These are phyloP conservation scores for Heliconius eleuchia DNA, from an alignment of 1,140 invertebrate species.

Conservation along the genomic window DNA sequence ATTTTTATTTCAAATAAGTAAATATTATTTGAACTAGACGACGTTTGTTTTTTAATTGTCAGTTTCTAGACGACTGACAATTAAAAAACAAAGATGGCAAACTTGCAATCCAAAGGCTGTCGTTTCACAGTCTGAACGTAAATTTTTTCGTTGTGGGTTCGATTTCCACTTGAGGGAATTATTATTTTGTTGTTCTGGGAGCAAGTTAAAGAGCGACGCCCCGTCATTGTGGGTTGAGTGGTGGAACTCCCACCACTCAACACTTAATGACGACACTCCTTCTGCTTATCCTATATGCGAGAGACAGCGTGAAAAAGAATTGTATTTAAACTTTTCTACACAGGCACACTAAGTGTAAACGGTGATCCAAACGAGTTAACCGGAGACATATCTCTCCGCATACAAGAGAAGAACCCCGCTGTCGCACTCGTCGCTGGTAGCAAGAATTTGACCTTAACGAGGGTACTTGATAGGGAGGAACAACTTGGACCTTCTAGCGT, in stretches of 20 bases:
- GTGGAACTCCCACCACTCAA: background rate
- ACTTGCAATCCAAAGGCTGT: too few relatives aligned
- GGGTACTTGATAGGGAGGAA: slow-evolving; percentile 92
- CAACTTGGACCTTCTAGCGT: slow-evolving; percentile 90
- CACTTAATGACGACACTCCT: background rate
- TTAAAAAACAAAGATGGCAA: too few relatives aligned
- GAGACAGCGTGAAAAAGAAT: background rate
- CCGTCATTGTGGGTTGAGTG: background rate
- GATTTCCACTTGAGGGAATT: background rate
- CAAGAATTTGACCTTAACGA: slow-evolving; percentile 90
- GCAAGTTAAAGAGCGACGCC: background rate
- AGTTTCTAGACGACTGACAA: too few relatives aligned
- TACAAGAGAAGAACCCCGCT: slow-evolving; percentile 90
- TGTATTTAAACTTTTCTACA: background rate
- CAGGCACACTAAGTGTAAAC: slow-evolving; percentile 87
- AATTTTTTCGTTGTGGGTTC: background rate
- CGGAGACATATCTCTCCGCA: slow-evolving; percentile 89
- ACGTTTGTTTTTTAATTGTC: too few relatives aligned
- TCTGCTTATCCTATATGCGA: background rate
- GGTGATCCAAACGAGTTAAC: slow-evolving; percentile 86
- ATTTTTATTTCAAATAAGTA: too few relatives aligned
- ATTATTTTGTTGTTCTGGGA: background rate
- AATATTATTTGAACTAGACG: too few relatives aligned
- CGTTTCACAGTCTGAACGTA: background rate
- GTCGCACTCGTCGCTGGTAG: slow-evolving; percentile 88